Conservation (phyloP, 2,888 invertebrate genomes). For the Hemicrepidius hirtus region DNA sequence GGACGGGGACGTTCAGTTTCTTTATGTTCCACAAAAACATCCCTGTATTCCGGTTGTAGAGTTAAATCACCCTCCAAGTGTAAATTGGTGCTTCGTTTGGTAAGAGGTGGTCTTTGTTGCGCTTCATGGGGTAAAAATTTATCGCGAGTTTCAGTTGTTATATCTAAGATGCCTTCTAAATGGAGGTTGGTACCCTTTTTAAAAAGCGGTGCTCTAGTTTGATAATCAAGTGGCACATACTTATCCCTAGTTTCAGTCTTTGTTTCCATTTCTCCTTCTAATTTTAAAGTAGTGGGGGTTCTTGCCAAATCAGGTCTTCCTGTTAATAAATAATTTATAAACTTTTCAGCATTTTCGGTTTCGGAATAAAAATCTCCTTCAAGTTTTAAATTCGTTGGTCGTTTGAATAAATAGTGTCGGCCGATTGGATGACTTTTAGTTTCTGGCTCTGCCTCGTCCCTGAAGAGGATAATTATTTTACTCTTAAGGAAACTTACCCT, state of each 20-base stretch:
- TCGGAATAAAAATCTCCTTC: conserved; percentile 72
- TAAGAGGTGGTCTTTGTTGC: conserved; percentile 69
- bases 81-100: conserved; percentile 71
- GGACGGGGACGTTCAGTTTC: conserved; percentile 54
- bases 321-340: conserved; percentile 71
- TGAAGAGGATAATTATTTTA: too few species aligned
- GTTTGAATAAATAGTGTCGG: conserved; percentile 67
- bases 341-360: conserved; percentile 73
- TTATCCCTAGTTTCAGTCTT: conserved; percentile 74
- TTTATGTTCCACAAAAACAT: conserved; percentile 65
- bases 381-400: conserved; percentile 72
- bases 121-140: conserved; percentile 71
- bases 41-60: conserved; percentile 72
- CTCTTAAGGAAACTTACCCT: conserved; percentile 9
- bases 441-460: conserved; percentile 62
- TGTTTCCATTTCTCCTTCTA: conserved; percentile 70
- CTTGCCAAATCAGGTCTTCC: conserved; percentile 71
- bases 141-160: conserved; percentile 70
- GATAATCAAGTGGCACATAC: conserved; percentile 71
- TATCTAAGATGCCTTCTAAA: conserved; percentile 71
- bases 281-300: conserved; percentile 66
- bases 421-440: conserved; percentile 67
- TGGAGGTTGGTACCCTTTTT: conserved; percentile 71
- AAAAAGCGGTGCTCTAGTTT: conserved; percentile 70
- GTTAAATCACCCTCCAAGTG: conserved; percentile 73